Evolutionary conservation across 2,888 invertebrate genomes (phyloP), one percentile per base, ranked within the genome.

Genomic region (Choristoneura rosaceana): DNA sequence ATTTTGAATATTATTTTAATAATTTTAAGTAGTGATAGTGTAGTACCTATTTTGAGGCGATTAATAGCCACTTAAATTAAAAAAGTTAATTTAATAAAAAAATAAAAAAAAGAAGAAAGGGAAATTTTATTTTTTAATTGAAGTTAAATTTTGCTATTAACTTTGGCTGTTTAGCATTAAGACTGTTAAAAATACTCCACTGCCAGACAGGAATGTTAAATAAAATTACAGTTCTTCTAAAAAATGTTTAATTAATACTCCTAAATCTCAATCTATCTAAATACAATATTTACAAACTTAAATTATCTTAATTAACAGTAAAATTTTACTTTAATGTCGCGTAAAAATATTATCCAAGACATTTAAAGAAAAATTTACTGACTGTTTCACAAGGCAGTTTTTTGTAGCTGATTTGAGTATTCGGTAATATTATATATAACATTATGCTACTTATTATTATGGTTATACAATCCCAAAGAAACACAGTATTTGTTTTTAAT

Each of bases 271-370:
- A 84, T 90, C 91, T 90, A 90, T 89, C 91, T 92, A 93, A 89
- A 89, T 92, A 93, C 91, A 92, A 90, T 94, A 94, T 94, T 92
- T 94, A 94, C 93, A 94, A 89, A 82, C 90, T 92, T 92, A 91
- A 77, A 69, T 78, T 78, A 66, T 80, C 82, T 85, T 84, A 79
- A 77, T 74, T 78, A 69, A 71, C 71, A 74, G 60, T 63, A 65
- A 58, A 50, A 25, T 65, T 45, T 64, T 15, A 71, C 38, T 64
- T 61, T 85, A 84, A 86, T 85, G 87, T 89, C 87, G 86, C 86
- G 83, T 38, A 58, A 58, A 65, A 33, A 64, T 59, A 43, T 67
- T n/a, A 65, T 65, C 17, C 8, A 33, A 55, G 47, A 62, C 71
- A 63, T 55, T 66, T 71, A 58, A 68, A 55, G 12, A 70, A 74